A percentile compares a stretch with the other conserved stretches of the same genome.
Conservation (phyloP, 2,797 vertebrate genomes). For the Takifugu ocellatus region DNA sequence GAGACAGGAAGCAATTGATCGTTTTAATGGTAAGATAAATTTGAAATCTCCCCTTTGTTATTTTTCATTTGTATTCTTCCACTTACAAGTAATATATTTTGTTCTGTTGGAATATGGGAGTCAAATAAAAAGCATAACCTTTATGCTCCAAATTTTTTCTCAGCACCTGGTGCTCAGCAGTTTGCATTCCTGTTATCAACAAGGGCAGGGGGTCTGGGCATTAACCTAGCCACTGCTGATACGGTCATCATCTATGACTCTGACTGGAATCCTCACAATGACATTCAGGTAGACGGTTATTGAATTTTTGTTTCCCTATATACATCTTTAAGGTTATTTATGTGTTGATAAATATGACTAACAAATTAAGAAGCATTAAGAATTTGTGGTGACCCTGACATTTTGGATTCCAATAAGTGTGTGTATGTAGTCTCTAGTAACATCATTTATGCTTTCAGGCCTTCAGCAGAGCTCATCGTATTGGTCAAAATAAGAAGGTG, state of each 20-base stretch:
- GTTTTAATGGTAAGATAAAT: constrained; percentile 85
- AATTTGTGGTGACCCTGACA: too few species aligned
- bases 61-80: too few species aligned
- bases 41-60: background rate
- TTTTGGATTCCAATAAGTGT: too few species aligned
- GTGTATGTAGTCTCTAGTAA: too few species aligned
- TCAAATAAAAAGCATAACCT: too few species aligned
- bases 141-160: background rate
- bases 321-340: background rate
- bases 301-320: too few species aligned
- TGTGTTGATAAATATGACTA: background rate
- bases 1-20: constrained; percentile 98
- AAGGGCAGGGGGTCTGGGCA: constrained; percentile 93
- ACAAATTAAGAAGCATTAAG: background rate
- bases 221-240: constrained; percentile 97
- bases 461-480: constrained; percentile 97
- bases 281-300: constrained; percentile 85
- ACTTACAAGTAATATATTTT: too few species aligned
- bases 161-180: constrained; percentile 96
- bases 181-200: constrained; percentile 98
- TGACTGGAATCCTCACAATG: constrained; percentile 99
- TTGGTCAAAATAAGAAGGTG: constrained; percentile 97
- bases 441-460: constrained; percentile 70
- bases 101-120: too few species aligned
- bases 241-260: constrained; percentile 98